These are phyloP conservation scores for Dicyrtoma fusca DNA, from an alignment of 2,888 invertebrate genomes.

Conservation along the genomic window DNA sequence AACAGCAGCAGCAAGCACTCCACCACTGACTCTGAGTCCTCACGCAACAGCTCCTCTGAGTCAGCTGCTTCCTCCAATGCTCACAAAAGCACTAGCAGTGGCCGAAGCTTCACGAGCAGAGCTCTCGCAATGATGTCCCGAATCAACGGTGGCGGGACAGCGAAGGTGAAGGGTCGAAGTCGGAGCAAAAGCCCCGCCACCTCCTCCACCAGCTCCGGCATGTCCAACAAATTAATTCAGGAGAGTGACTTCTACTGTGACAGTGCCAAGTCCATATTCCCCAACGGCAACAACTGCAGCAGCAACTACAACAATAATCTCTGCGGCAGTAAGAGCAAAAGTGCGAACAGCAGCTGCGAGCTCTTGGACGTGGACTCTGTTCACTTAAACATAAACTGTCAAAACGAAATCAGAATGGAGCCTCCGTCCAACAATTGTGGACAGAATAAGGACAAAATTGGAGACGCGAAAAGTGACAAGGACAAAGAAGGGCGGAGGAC, in stretches of 20 bases:
- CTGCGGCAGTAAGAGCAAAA: slow-evolving; percentile 30
- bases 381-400: not conserved
- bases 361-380: slow-evolving; percentile 44
- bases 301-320: not conserved
- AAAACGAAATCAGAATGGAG: not conserved
- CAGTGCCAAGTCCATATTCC: not conserved
- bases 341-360: slow-evolving; percentile 54
- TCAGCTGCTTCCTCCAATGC: not conserved
- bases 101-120: slow-evolving; percentile 1
- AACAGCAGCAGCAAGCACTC: slow-evolving; percentile 33
- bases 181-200: slow-evolving; percentile 50
- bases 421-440: too few species aligned
- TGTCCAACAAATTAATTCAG: not conserved
- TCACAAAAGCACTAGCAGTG: not conserved
- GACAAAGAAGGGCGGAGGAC: not conserved
- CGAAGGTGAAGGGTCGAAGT: slow-evolving; percentile 36
- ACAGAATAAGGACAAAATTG: not conserved
- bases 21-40: slow-evolving; percentile 16
- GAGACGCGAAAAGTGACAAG: not conserved
- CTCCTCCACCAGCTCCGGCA: slow-evolving; percentile 1
- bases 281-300: slow-evolving; percentile 3
- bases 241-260: not conserved
- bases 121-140: slow-evolving; percentile 28
- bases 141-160: not conserved
- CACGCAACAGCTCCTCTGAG: slow-evolving; percentile 13